Conservation (phyloP, 2,888 invertebrate species). For the Hoplodrina blanda region DNA sequence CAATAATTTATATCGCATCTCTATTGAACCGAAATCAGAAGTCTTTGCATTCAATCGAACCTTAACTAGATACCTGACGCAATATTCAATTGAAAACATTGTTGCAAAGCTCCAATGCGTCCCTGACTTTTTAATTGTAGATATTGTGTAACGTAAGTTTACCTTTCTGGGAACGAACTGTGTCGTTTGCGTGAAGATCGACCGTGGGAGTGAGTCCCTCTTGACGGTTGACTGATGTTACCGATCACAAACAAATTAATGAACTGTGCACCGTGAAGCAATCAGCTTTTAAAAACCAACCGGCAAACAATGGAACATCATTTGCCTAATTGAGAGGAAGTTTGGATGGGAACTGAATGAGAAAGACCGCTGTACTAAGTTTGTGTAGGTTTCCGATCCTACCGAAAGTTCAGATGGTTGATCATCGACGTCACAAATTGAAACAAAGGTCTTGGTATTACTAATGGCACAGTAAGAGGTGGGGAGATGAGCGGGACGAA, state of each 20-base stretch:
- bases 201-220: constrained; percentile 83
- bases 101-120: constrained; percentile 61
- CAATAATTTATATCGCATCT: constrained; percentile 65
- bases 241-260: constrained; percentile 85
- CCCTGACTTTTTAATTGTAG: constrained; percentile 77
- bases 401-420: constrained; percentile 60
- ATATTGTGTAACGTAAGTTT: constrained; percentile 72
- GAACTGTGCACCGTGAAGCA: constrained; percentile 74
- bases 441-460: constrained; percentile 64
- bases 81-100: constrained; percentile 66
- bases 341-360: constrained; percentile 49
- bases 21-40: constrained; percentile 70
- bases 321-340: constrained; percentile 73
- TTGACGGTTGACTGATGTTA: constrained; percentile 88
- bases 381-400: constrained; percentile 49
- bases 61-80: constrained; percentile 54
- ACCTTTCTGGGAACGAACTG: constrained; percentile 75
- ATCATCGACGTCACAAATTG: constrained; percentile 44
- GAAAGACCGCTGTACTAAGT: constrained; percentile 59
- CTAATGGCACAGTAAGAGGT: no score
- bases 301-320: constrained; percentile 69
- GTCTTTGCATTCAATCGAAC: constrained; percentile 61
- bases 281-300: constrained; percentile 67
- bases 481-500: no score
- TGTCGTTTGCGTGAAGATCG: constrained; percentile 72